A percentile compares a stretch with the other conserved stretches of the same genome.
phyloP scores from a whole-genome alignment of 2,888 invertebrate genomes.

The Choristoneura rosaceana region DNA sequence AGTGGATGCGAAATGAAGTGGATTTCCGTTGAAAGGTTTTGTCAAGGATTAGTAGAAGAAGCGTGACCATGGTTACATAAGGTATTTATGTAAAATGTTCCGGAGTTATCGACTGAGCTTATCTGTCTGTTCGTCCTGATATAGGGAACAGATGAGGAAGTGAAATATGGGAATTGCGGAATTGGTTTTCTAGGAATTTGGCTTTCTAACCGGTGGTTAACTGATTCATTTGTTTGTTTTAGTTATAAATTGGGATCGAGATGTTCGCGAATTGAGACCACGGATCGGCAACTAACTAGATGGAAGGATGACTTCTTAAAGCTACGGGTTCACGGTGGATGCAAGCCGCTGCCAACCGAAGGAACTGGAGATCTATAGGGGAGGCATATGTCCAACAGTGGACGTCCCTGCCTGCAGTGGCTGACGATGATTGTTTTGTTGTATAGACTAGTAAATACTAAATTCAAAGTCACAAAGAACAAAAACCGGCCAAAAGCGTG shows the following conservation, averaged over 20 bases:
- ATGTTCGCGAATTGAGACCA: too few species aligned
- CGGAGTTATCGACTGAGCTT: slow-evolving; percentile 54
- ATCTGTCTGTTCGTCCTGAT: slow-evolving; percentile 49
- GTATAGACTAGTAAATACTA: too few species aligned
- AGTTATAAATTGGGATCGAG: neutral
- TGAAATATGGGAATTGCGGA: slow-evolving; percentile 27
- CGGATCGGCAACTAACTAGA: too few species aligned
- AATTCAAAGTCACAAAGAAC: too few species aligned
- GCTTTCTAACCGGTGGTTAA: neutral
- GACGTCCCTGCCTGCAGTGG: too few species aligned
- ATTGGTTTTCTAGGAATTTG: slow-evolving; percentile 10
- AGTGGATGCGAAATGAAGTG: slow-evolving; percentile 46
- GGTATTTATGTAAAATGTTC: slow-evolving; percentile 76
- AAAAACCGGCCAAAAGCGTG: too few species aligned
- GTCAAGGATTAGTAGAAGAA: slow-evolving; percentile 54
- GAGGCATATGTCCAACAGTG: too few species aligned
- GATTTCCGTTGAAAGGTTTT: slow-evolving; percentile 42
- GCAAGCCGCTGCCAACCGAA: too few species aligned
- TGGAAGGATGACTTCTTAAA: too few species aligned
- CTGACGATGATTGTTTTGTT: too few species aligned
- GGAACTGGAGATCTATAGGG: too few species aligned
- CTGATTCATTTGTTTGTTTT: neutral
- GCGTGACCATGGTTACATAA: slow-evolving; percentile 73
- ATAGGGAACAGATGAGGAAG: slow-evolving; percentile 30
- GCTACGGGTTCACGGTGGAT: too few species aligned